Evolutionary conservation across 2,888 invertebrate species (phyloP).

Genomic region (Nomada ruficornis): DNA sequence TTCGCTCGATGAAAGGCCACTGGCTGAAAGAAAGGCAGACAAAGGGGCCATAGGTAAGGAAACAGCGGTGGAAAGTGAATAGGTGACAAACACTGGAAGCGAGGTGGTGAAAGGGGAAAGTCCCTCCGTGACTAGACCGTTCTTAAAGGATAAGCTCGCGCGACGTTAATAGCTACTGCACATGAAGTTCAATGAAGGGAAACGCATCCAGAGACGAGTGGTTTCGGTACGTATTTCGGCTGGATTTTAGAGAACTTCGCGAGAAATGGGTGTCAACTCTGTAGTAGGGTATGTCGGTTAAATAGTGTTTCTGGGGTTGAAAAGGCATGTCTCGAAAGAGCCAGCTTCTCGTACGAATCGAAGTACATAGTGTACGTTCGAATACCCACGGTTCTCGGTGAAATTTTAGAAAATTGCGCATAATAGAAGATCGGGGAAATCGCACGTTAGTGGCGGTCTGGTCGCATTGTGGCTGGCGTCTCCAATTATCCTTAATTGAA

Average conservation of each 20-base stretch:
- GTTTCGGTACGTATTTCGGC: slow-evolving; percentile 50
- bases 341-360: neutral
- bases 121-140: slow-evolving; percentile 54
- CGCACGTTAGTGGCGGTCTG: neutral
- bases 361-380: neutral
- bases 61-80: slow-evolving; percentile 10
- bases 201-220: slow-evolving; percentile 44
- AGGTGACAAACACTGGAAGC: slow-evolving; percentile 22
- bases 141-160: slow-evolving; percentile 72
- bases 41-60: neutral
- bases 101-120: slow-evolving; percentile 11
- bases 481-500: slow-evolving; percentile 24
- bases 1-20: slow-evolving; percentile 26
- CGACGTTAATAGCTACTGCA: slow-evolving; percentile 62
- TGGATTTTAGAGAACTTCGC: slow-evolving; percentile 43
- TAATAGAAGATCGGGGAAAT: neutral
- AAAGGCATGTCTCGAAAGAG: slow-evolving; percentile 17
- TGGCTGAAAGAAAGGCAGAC: neutral
- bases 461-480: neutral
- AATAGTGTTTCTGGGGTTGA: slow-evolving; percentile 23
- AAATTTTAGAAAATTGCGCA: slow-evolving; percentile 4
- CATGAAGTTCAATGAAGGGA: slow-evolving; percentile 26
- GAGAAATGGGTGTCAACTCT: slow-evolving; percentile 21
- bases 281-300: slow-evolving; percentile 18
- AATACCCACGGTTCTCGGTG: neutral